Evolutionary conservation across 2,797 vertebrate genomes (phyloP), one percentile per base, ranked within the genome.

Genomic region (Sorex maritimensis): DNA sequence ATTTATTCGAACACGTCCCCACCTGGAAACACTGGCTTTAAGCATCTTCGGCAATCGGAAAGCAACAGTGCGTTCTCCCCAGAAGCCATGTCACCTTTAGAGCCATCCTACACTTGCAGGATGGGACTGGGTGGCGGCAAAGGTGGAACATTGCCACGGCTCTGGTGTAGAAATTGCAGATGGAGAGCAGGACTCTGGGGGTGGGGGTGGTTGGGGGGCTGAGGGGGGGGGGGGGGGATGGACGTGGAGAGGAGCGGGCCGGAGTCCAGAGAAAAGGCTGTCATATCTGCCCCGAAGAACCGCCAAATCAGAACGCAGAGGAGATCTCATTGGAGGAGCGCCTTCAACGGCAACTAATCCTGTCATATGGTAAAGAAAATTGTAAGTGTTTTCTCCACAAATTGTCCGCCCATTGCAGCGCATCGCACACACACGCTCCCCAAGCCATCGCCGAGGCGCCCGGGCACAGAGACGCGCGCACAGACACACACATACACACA

Each of bases 291-390:
- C 97, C 97, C 94, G 95, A 86, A 93, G 92, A 97, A 92, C 94
- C 94, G 94, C 97, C 98, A 97, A 98, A 98, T 98, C 98, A 98
- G 98, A 97, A 81, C 89, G 94, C 97, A 96, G 97, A 26, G 94
- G 41, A 28, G 65, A 97, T 97, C 94, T 96, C 96, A 98, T 98
- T 98, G 98, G 98, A 96, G 98, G 97, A 97, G 94, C 92, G 88
- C 96, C 80, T 96, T 95, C 96, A 87, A 96, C 96, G 88, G 97
- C 97, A 86, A 96, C 97, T 98, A 96, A 98, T 97, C 97, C 97
- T 95, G 97, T 97, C 98, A 96, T 96, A 96, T 19, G 91, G 98
- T 44, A 97, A 95, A 98, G 97, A 97, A 98, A 97, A 98, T 96
- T 97, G 97, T 97, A 97, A 97, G 96, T 94, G 97, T 96, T 97